Percentiles rank a stretch among this genome's conserved stretches.
Evolutionary conservation across 2,888 invertebrate species (phyloP).

Genomic region (Drosophila kokeensis): DNA sequence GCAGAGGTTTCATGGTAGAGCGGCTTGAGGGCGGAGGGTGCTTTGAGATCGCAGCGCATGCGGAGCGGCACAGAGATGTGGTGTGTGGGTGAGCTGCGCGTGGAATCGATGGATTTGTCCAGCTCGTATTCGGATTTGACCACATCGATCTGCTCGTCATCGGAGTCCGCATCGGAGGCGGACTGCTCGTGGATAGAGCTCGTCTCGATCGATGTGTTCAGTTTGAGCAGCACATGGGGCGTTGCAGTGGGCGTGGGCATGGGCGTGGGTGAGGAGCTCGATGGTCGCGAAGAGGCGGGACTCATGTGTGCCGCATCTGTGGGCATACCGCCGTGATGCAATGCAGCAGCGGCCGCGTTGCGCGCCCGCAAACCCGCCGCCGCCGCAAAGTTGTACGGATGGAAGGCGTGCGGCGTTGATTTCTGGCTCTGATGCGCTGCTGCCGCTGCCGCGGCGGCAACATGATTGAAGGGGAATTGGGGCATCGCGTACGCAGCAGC

Average conservation of each 20-base stretch:
- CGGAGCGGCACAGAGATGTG: conserved; percentile 86
- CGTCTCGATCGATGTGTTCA: conserved; percentile 87
- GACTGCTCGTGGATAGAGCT: conserved; percentile 87
- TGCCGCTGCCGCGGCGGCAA: conserved; percentile 82
- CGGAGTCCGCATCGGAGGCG: conserved; percentile 87
- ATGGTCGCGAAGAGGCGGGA: conserved; percentile 81
- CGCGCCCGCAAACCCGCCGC: conserved; percentile 80
- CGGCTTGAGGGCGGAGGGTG: conserved; percentile 86
- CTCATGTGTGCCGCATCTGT: conserved; percentile 79
- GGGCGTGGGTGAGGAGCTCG: conserved; percentile 84
- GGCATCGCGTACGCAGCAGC: conserved; percentile 85
- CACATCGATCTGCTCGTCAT: conserved; percentile 91
- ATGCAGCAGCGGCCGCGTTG: conserved; percentile 69
- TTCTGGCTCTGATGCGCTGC: conserved; percentile 62
- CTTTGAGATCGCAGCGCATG: conserved; percentile 87
- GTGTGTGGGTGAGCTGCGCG: conserved; percentile 84
- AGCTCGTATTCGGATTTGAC: conserved; percentile 89
- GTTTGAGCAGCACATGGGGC: conserved; percentile 71
- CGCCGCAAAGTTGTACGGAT: conserved; percentile 87
- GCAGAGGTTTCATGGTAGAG: conserved; percentile 82
- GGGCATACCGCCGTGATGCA: conserved; percentile 57
- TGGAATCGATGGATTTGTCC: conserved; percentile 81
- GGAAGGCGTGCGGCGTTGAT: conserved; percentile 86
- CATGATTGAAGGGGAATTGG: conserved; percentile 86
- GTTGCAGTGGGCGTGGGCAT: conserved; percentile 72